phyloP scores from a whole-genome alignment of 2,113 vertebrate genomes.

The Microcebus tavaratra region DNA sequence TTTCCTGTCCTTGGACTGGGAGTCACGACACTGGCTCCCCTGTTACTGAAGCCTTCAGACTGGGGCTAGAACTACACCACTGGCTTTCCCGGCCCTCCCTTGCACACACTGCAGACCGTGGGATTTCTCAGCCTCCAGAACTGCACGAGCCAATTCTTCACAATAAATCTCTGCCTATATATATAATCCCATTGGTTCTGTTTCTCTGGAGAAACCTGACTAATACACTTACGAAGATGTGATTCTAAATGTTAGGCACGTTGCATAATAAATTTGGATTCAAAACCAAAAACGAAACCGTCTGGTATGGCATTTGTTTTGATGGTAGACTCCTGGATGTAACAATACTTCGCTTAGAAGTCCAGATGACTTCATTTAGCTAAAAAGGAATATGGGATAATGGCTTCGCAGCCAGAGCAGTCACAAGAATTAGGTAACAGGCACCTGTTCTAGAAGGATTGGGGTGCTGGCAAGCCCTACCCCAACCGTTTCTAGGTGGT shows the following conservation, averaged over 20 bases:
- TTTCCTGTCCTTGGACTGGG: not conserved
- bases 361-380: not conserved
- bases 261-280: slow-evolving; percentile 23
- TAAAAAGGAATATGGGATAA: not conserved
- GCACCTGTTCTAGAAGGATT: not conserved
- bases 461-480: not conserved
- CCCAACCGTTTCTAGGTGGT: not conserved
- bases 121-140: not conserved
- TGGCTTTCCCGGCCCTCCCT: not conserved
- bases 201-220: slow-evolving; percentile 3
- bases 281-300: not conserved
- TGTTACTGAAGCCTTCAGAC: not conserved
- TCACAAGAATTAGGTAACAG: not conserved
- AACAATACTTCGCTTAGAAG: not conserved
- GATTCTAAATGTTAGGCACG: slow-evolving; percentile 29
- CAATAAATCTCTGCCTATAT: not conserved
- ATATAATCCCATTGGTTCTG: slow-evolving; percentile 18
- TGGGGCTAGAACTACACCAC: not conserved
- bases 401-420: not conserved
- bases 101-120: not conserved
- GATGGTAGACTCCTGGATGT: not conserved
- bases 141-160: not conserved
- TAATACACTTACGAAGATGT: slow-evolving; percentile 31
- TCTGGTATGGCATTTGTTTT: not conserved
- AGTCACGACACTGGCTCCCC: not conserved